A percentile compares a stretch with the other conserved stretches of the same genome.
phyloP scores from a whole-genome alignment of 2,888 invertebrate genomes.

The Empis stercorea region DNA sequence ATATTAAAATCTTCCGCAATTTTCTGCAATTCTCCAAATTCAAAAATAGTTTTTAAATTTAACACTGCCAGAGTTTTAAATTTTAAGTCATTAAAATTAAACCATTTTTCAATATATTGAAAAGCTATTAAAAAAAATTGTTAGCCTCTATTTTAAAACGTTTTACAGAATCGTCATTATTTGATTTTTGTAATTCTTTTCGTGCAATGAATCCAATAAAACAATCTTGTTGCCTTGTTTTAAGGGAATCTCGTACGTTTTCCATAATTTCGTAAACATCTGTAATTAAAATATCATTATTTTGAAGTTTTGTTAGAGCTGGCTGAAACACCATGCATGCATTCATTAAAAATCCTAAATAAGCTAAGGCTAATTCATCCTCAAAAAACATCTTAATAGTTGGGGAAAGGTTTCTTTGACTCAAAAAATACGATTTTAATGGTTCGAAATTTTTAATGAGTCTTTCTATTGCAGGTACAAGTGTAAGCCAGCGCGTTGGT shows the following conservation, averaged over 20 bases:
- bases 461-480: not conserved
- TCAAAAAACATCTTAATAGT: conserved; percentile 1
- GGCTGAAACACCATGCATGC: not conserved
- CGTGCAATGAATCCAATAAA: not conserved
- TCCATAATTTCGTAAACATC: conserved; percentile 2
- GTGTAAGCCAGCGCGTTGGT: conserved; percentile 1
- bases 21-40: not conserved
- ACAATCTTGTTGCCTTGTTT: conserved; percentile 1
- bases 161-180: not conserved
- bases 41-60: not conserved
- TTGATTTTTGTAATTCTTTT: not conserved
- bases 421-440: conserved; percentile 1
- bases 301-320: not conserved
- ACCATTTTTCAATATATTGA: not conserved
- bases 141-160: not conserved
- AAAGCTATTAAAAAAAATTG: not conserved
- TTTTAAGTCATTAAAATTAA: not conserved
- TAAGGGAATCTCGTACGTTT: conserved; percentile 1
- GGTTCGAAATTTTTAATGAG: conserved; percentile 1
- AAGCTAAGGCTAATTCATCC: not conserved
- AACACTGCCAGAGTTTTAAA: not conserved
- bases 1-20: not conserved
- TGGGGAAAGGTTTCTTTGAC: conserved; percentile 1
- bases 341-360: conserved; percentile 2
- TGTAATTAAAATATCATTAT: conserved; percentile 1